A percentile compares a stretch with the other conserved stretches of the same genome.
Conservation (phyloP, 2,888 invertebrate genomes). For the Pimpla rufipes region DNA sequence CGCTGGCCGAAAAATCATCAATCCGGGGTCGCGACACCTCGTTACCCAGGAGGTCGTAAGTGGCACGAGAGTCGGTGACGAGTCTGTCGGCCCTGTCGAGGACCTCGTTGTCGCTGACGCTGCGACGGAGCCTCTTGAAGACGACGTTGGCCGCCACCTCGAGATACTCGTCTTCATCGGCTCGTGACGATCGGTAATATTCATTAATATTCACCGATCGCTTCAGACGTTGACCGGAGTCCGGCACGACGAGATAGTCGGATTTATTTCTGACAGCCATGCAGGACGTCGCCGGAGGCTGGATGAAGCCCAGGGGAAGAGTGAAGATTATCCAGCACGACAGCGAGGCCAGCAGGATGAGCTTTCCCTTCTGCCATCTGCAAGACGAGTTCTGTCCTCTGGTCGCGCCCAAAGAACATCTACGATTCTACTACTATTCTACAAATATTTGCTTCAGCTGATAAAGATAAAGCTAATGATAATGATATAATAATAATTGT, state of each 20-base stretch:
- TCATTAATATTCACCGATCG: conserved; percentile 84
- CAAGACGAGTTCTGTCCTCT: conserved; percentile 71
- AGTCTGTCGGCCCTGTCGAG: conserved; percentile 11
- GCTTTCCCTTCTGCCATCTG: conserved; percentile 94
- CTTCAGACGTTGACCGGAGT: conserved; percentile 85
- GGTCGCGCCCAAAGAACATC: conserved; percentile 72
- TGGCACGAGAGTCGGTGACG: conserved; percentile 5
- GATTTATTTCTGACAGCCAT: conserved; percentile 89
- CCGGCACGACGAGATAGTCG: conserved; percentile 88
- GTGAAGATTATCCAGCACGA: conserved; percentile 99
- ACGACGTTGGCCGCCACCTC: conserved; percentile 82
- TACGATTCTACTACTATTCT: conserved; percentile 71
- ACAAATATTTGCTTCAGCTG: conserved; percentile 63
- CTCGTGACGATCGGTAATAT: conserved; percentile 68
- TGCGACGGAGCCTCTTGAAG: conserved; percentile 81
- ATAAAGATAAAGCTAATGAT: conserved; percentile 34
- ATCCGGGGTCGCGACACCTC: conserved; percentile 41
- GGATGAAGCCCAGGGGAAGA: conserved; percentile 97
- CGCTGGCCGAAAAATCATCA: conserved; percentile 57
- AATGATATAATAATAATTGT: conserved; percentile 3
- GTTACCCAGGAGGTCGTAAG: conserved; percentile 62
- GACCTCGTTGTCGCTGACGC: conserved; percentile 73
- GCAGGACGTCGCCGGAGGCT: conserved; percentile 97
- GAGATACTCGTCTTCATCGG: conserved; percentile 77
- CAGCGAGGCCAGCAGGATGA: conserved; percentile 95